Percentiles rank a stretch among this genome's conserved stretches.
Conservation (phyloP, 2,113 vertebrate genomes). For the Tyrannus savana region DNA sequence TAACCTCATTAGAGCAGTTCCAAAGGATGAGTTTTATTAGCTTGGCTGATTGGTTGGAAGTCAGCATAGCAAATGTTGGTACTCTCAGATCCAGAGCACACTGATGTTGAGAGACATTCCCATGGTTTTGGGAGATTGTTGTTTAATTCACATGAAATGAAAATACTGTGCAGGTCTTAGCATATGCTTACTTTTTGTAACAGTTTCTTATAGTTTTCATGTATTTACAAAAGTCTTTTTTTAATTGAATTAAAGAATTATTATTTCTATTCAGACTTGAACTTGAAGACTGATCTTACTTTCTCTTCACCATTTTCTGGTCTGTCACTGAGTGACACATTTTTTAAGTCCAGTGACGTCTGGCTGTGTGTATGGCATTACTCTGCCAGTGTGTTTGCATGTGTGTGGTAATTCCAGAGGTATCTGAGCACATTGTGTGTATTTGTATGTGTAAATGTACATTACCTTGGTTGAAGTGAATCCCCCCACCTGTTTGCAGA, state of each 20-base stretch:
- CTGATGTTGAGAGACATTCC: neutral
- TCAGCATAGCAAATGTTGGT: neutral
- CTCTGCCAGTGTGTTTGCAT: neutral
- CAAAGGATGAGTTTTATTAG: neutral
- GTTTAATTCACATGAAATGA: neutral
- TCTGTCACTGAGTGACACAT: neutral
- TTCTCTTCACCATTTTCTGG: neutral
- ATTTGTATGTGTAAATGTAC: neutral
- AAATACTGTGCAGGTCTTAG: neutral
- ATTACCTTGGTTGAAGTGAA: neutral
- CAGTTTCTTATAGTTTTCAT: neutral
- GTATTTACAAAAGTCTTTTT: neutral
- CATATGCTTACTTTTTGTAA: neutral
- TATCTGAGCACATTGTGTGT: neutral
- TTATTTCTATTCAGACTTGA: neutral
- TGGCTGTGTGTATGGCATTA: neutral
- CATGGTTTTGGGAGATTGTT: neutral
- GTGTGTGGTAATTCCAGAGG: neutral
- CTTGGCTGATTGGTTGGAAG: neutral
- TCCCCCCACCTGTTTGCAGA: neutral
- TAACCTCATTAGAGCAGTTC: neutral
- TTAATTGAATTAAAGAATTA: neutral
- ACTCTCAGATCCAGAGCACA: neutral
- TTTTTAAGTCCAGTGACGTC: neutral
- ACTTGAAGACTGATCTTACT: neutral